These are phyloP conservation scores for Lates japonicus DNA, from an alignment of 2,797 vertebrate species.

Conservation along the genomic window DNA sequence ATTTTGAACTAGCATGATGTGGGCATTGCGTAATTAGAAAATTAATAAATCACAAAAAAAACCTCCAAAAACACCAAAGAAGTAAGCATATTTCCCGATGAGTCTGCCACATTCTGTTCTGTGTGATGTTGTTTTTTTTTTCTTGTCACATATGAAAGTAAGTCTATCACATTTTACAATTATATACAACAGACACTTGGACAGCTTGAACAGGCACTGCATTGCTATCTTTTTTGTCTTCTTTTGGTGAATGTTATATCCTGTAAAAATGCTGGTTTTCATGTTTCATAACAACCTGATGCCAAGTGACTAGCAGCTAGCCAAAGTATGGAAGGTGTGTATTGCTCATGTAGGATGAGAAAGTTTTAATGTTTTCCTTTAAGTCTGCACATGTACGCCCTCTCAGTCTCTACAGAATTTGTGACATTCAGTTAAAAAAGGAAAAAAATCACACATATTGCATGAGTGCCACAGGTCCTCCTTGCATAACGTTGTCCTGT, in stretches of 20 bases:
- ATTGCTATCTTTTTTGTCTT: slow-evolving; percentile 88
- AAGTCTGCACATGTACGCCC: slow-evolving; percentile 74
- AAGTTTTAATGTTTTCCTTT: slow-evolving; percentile 84
- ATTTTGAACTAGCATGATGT: slow-evolving; percentile 87
- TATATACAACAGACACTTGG: slow-evolving; percentile 95
- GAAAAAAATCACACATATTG: slow-evolving; percentile 89
- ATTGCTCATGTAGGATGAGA: slow-evolving; percentile 89
- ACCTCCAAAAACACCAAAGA: slow-evolving; percentile 64
- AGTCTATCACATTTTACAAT: slow-evolving; percentile 92
- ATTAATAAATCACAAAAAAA: slow-evolving; percentile 87
- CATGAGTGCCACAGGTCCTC: slow-evolving; percentile 92
- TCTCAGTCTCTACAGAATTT: slow-evolving; percentile 90
- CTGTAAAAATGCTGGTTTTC: slow-evolving; percentile 90
- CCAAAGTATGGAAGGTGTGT: slow-evolving; percentile 85
- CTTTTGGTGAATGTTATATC: slow-evolving; percentile 86
- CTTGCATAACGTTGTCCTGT: slow-evolving; percentile 83
- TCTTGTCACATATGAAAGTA: slow-evolving; percentile 87
- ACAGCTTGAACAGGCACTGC: slow-evolving; percentile 99
- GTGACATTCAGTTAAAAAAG: slow-evolving; percentile 88
- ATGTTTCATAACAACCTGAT: slow-evolving; percentile 95
- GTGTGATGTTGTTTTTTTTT: slow-evolving; percentile 75
- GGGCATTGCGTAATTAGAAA: slow-evolving; percentile 88
- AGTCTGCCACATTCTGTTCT: slow-evolving; percentile 92
- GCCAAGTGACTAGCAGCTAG: slow-evolving; percentile 85
- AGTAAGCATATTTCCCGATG: slow-evolving; percentile 85